phyloP scores from a whole-genome alignment of 2,888 invertebrate species.

The Cantharis rufa region DNA sequence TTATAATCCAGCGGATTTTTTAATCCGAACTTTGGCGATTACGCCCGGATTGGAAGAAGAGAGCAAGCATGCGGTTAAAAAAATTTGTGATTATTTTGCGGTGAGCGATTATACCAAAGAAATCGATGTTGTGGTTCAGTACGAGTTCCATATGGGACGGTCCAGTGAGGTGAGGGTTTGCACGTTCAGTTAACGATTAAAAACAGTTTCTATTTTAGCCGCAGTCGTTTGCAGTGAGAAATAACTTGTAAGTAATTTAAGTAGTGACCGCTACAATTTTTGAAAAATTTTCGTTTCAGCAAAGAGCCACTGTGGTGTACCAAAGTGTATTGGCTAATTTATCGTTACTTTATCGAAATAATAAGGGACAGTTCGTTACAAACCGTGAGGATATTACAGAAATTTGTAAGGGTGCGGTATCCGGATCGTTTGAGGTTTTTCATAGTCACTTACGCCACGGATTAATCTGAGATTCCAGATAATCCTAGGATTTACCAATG shows the following conservation, averaged over 20 bases:
- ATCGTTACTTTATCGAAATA: constrained; percentile 74
- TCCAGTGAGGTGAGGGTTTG: constrained; percentile 56
- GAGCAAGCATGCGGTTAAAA: constrained; percentile 70
- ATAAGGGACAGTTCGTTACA: constrained; percentile 82
- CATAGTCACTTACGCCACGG: too few species aligned
- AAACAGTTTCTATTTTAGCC: neutral
- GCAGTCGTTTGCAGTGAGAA: neutral
- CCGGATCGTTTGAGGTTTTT: neutral
- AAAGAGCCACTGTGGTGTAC: constrained; percentile 70
- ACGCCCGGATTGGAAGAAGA: constrained; percentile 77
- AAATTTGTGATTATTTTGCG: constrained; percentile 77
- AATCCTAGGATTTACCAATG: too few species aligned
- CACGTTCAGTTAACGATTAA: constrained; percentile 3
- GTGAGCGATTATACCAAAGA: constrained; percentile 78
- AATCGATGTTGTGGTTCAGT: constrained; percentile 73
- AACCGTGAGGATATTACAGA: constrained; percentile 75
- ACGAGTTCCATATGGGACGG: constrained; percentile 70
- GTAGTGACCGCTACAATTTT: neutral
- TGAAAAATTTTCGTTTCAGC: constrained; percentile 48
- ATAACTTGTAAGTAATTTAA: neutral
- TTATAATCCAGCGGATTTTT: constrained; percentile 90
- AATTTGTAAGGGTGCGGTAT: constrained; percentile 64
- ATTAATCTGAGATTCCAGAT: too few species aligned
- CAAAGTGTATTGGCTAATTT: constrained; percentile 76
- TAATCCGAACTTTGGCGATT: constrained; percentile 80